Conservation (phyloP, 2,113 vertebrate species). For the Bubo bubo region DNA sequence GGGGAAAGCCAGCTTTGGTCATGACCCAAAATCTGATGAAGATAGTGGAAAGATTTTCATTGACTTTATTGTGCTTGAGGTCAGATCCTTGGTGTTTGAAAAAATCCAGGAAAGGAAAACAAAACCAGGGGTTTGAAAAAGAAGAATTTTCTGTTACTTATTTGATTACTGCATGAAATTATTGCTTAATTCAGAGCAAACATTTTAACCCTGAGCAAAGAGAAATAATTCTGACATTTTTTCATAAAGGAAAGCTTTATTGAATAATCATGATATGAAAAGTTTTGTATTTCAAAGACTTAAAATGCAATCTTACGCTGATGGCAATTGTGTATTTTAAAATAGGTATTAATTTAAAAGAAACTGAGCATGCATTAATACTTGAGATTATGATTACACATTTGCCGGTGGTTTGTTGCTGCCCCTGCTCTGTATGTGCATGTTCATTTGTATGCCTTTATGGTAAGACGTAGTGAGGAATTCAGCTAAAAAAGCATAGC, state of each 20-base stretch:
- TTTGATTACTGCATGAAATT: background rate
- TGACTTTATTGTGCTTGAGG: background rate
- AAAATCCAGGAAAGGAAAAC: background rate
- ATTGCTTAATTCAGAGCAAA: background rate
- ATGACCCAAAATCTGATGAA: constrained; percentile 18
- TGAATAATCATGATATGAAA: background rate
- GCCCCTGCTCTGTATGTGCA: background rate
- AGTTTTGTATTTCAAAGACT: background rate
- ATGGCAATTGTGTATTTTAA: background rate
- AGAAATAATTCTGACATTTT: background rate
- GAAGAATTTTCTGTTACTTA: background rate
- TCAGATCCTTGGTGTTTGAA: background rate
- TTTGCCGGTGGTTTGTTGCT: background rate
- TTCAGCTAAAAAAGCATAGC: background rate
- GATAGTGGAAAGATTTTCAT: background rate
- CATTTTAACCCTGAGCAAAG: background rate
- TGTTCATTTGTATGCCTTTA: background rate
- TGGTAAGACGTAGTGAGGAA: background rate
- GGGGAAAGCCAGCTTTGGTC: background rate
- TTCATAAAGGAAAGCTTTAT: background rate
- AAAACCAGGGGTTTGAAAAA: background rate
- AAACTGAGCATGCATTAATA: background rate
- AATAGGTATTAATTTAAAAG: background rate
- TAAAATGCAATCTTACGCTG: background rate
- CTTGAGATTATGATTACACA: background rate